Conservation (phyloP, 2,113 vertebrate species). For the Nicator chloris region DNA sequence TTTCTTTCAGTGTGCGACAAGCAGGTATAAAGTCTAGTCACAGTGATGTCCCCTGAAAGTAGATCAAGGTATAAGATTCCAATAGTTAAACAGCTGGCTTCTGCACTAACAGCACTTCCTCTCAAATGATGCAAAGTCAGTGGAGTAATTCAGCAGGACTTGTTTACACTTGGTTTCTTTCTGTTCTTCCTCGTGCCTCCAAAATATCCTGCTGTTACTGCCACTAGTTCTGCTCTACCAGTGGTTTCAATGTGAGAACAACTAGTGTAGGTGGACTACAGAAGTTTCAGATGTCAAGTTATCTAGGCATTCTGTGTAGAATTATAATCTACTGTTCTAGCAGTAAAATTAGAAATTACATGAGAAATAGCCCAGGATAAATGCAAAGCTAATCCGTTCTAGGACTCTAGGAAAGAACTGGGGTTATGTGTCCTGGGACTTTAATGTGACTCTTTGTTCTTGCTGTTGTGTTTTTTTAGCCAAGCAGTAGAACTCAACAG, state of each 20-base stretch:
- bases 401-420: not conserved
- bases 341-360: not conserved
- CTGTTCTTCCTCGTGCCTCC: not conserved
- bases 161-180: not conserved
- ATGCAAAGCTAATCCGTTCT: not conserved
- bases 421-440: not conserved
- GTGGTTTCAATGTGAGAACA: not conserved
- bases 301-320: not conserved
- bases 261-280: not conserved
- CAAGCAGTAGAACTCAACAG: not conserved
- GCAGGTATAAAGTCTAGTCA: not conserved
- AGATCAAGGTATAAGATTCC: slow-evolving; percentile 32
- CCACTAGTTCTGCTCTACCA: not conserved
- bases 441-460: slow-evolving; percentile 2
- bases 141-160: slow-evolving; percentile 55
- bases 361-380: not conserved
- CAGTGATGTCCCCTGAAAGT: slow-evolving; percentile 12
- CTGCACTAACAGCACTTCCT: slow-evolving; percentile 43
- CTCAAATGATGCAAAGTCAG: slow-evolving; percentile 56
- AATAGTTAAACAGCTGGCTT: slow-evolving; percentile 64
- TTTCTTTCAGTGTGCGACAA: not conserved
- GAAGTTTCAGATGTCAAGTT: not conserved
- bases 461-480: not conserved
- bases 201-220: not conserved
- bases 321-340: not conserved